Conservation (phyloP, 2,797 vertebrate genomes). For the Anabacerthia variegaticeps region DNA sequence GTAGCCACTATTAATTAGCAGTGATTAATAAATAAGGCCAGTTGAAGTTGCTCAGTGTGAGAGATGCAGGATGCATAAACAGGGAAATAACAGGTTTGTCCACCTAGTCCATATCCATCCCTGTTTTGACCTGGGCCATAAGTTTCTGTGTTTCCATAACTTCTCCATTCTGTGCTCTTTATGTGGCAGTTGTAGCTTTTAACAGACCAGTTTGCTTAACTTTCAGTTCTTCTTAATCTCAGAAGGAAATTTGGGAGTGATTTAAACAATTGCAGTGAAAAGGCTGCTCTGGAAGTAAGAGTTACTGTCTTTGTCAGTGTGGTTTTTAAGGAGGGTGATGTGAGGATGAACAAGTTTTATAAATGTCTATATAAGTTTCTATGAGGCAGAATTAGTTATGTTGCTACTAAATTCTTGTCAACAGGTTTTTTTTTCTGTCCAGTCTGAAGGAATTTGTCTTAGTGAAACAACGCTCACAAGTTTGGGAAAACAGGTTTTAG, state of each 20-base stretch:
- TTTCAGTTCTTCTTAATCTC: neutral
- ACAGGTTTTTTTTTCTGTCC: neutral
- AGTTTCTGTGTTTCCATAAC: neutral
- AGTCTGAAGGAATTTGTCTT: neutral
- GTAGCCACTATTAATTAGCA: neutral
- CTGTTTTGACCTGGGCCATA: neutral
- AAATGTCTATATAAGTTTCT: neutral
- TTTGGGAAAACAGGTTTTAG: neutral
- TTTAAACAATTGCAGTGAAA: neutral
- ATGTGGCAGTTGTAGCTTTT: neutral
- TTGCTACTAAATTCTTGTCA: neutral
- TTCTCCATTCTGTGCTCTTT: neutral
- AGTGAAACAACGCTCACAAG: neutral
- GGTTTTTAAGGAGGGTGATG: neutral
- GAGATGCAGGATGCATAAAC: neutral
- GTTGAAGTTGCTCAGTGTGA: neutral
- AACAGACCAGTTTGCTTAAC: neutral
- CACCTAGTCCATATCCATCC: neutral
- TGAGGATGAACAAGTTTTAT: neutral
- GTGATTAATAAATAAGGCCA: neutral
- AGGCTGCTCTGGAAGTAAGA: neutral
- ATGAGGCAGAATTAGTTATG: neutral
- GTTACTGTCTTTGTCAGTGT: neutral
- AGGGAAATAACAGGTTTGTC: neutral
- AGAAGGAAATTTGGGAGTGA: neutral